Evolutionary conservation across 2,797 vertebrate species (phyloP), one percentile per base, ranked within the genome.

Genomic region (Buceros bicornis): DNA sequence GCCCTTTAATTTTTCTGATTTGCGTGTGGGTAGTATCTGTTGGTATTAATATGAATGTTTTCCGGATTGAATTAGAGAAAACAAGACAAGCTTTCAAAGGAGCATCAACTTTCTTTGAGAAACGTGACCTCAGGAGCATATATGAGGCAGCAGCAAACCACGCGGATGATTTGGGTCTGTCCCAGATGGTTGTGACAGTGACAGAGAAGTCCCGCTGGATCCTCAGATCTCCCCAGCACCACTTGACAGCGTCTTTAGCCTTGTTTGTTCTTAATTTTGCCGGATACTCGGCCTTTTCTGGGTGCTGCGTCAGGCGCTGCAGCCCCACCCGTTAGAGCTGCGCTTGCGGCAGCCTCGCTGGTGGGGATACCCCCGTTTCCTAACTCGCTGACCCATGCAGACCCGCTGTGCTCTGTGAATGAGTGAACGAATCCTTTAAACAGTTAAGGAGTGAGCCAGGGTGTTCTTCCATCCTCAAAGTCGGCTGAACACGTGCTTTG

Each of bases 1-100:
- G 91, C 76, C 93, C 95, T 96, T 87, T 83, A 89, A 95, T 97
- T 96, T 92, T 79, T 92, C 65, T 56, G 91, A 90, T 83, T 87
- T 84, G 45, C 33, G 58, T 60, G 78, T 96, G 76, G 86, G 95
- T 62, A 45, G 81, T 89, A 66, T 87, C 95, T 88, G 82, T 90
- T 95, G 81, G 66, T 62, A 79, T 88, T 89, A 94, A 93, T 82
- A 48, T 19, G 78, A 67, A 76, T 69, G 67, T 65, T 95, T 97
- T 91, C 95, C 94, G 93, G 89, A 92, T 90, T 78, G 94, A 85
- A 94, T 94, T 95, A 90, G 85, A 64, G 82, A 81, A 92, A 62
- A 40, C 89, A 86, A 54, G 93, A 78, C 71, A 40, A 85, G 87
- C 48, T 92, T 94, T 94, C 87, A 72, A 74, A 91, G 93, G 53